A percentile compares a stretch with the other conserved stretches of the same genome.
phyloP scores from a whole-genome alignment of 2,888 invertebrate species.

The Camponotus fellah region DNA sequence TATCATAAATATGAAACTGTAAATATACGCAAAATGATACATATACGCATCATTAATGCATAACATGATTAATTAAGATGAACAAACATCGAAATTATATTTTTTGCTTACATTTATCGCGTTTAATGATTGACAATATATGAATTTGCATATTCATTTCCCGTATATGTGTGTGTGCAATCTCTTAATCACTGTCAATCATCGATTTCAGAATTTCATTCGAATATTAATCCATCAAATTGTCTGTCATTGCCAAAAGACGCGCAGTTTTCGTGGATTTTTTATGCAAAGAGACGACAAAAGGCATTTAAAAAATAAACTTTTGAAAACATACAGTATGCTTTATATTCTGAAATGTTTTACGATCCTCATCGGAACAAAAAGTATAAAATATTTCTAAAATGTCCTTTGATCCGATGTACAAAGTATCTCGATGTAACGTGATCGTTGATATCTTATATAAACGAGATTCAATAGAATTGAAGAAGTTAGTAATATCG shows the following conservation, averaged over 20 bases:
- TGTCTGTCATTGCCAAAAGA: conserved; percentile 13
- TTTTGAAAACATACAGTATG: conserved; percentile 23
- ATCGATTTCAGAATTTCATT: conserved; percentile 54
- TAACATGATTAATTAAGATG: conserved; percentile 39
- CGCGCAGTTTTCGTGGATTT: neutral
- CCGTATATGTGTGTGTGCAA: neutral
- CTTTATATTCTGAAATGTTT: conserved; percentile 49
- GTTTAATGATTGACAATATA: conserved; percentile 14
- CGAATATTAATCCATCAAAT: conserved; percentile 27
- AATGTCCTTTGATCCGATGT: conserved; percentile 13
- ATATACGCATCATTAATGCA: conserved; percentile 9
- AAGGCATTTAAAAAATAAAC: conserved; percentile 50
- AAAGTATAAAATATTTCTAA: conserved; percentile 52
- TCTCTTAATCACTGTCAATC: neutral
- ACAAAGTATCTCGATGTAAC: conserved; percentile 17
- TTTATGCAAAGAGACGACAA: conserved; percentile 40
- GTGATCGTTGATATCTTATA: conserved; percentile 32
- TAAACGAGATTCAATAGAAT: conserved; percentile 22
- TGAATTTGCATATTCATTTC: neutral
- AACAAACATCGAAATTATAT: conserved; percentile 20
- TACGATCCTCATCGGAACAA: conserved; percentile 59
- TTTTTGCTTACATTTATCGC: conserved; percentile 5
- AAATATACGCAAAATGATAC: conserved; percentile 23
- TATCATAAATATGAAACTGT: conserved; percentile 31
- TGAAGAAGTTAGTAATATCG: neutral